A percentile compares a stretch with the other conserved stretches of the same genome.
Evolutionary conservation across 2,113 vertebrate species (phyloP).

Genomic region (Hippocampus zosterae): DNA sequence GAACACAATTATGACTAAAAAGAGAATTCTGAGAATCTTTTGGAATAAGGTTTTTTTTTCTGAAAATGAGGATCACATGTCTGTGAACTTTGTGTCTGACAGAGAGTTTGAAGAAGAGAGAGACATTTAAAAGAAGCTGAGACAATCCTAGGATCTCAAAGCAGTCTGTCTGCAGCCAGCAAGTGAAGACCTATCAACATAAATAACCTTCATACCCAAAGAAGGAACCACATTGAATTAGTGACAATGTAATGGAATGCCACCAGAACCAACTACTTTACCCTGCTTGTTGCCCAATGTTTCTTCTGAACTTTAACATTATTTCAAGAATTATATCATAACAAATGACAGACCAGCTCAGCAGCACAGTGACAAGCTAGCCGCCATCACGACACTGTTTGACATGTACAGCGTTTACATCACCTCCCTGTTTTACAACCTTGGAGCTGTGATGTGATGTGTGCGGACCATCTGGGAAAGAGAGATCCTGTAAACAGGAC

Average conservation of each 20-base stretch:
- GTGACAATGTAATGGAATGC: background rate
- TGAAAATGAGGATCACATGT: background rate
- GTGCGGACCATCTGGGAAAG: background rate
- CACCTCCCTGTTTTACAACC: background rate
- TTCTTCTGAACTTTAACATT: background rate
- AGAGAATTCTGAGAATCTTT: too few species aligned
- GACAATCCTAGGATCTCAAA: background rate
- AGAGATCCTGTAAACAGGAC: background rate
- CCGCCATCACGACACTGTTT: background rate
- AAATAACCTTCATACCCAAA: background rate
- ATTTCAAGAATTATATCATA: background rate
- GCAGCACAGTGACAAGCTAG: background rate
- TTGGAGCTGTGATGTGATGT: too few species aligned
- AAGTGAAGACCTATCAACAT: background rate
- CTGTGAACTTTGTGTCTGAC: background rate
- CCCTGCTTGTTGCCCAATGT: background rate
- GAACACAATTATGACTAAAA: too few species aligned
- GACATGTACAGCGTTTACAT: background rate
- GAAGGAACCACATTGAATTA: background rate
- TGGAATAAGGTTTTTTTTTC: background rate
- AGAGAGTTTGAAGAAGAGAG: background rate
- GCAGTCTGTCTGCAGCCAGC: background rate
- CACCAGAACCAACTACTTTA: too few species aligned
- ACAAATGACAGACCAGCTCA: background rate
- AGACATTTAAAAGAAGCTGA: background rate